A percentile compares a stretch with the other conserved stretches of the same genome.
phyloP scores from a whole-genome alignment of 2,113 vertebrate genomes.

The Lagopus leucura region DNA sequence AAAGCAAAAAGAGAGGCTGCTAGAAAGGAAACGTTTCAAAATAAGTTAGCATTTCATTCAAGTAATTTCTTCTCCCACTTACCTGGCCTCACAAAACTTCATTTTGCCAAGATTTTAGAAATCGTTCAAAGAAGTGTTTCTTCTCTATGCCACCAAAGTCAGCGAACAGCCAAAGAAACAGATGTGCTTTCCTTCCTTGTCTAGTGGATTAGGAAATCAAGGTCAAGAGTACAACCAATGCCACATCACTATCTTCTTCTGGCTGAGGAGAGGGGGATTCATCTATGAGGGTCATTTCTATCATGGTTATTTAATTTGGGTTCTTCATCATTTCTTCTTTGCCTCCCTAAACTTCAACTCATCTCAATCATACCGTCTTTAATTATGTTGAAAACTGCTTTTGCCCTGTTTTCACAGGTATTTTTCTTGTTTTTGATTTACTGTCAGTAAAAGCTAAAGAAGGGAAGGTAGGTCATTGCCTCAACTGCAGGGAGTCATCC shows the following conservation, averaged over 20 bases:
- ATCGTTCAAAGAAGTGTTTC: background rate
- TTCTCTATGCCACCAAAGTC: background rate
- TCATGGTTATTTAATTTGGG: too few relatives aligned
- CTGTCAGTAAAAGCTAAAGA: background rate
- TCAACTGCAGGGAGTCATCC: background rate
- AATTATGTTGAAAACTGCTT: background rate
- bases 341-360: background rate
- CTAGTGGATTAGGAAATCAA: background rate
- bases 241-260: background rate
- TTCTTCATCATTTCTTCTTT: background rate
- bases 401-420: background rate
- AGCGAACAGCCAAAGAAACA: background rate
- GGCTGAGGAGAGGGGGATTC: background rate
- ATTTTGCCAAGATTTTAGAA: background rate
- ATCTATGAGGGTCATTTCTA: background rate
- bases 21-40: background rate
- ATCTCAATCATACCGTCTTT: background rate
- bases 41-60: background rate
- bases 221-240: background rate
- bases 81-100: background rate
- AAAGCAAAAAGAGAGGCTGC: background rate
- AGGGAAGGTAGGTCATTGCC: background rate
- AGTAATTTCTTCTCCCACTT: background rate
- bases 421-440: background rate
- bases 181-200: background rate